phyloP scores from a whole-genome alignment of 1,140 invertebrate genomes.

The Neomicropteryx cornuta region DNA sequence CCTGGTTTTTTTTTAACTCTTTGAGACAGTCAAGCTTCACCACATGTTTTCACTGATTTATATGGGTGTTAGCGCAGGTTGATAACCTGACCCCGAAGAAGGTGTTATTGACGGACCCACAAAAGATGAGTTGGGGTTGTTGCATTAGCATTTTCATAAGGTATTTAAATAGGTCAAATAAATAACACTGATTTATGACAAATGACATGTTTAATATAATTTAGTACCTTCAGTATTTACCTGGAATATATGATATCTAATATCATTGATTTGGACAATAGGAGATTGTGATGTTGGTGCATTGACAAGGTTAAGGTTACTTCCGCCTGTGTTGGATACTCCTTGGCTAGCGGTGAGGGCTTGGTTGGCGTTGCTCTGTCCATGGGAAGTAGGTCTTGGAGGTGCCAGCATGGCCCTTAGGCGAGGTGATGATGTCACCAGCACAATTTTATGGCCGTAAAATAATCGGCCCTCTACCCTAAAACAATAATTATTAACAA shows the following conservation, averaged over 20 bases:
- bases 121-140: too few relatives aligned
- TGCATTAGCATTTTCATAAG: too few relatives aligned
- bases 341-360: constrained; percentile 32
- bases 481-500: constrained; percentile 10
- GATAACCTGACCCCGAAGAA: too few relatives aligned
- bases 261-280: constrained; percentile 86
- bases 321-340: constrained; percentile 58
- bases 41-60: too few relatives aligned
- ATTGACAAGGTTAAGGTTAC: constrained; percentile 21
- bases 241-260: constrained; percentile 84
- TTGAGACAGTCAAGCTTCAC: too few relatives aligned
- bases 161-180: too few relatives aligned
- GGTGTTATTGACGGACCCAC: too few relatives aligned
- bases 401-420: constrained; percentile 74
- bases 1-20: too few relatives aligned
- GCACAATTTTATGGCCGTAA: constrained; percentile 87
- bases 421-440: constrained; percentile 78
- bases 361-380: constrained; percentile 2
- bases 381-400: constrained; percentile 15
- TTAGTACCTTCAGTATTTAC: constrained; percentile 32
- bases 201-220: too few relatives aligned
- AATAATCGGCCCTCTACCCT: constrained; percentile 84
- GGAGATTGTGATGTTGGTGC: constrained; percentile 38
- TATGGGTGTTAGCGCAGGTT: too few relatives aligned
- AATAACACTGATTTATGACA: too few relatives aligned